phyloP scores from a whole-genome alignment of 2,888 invertebrate genomes.

The Rhopalosiphum nymphaeae region DNA sequence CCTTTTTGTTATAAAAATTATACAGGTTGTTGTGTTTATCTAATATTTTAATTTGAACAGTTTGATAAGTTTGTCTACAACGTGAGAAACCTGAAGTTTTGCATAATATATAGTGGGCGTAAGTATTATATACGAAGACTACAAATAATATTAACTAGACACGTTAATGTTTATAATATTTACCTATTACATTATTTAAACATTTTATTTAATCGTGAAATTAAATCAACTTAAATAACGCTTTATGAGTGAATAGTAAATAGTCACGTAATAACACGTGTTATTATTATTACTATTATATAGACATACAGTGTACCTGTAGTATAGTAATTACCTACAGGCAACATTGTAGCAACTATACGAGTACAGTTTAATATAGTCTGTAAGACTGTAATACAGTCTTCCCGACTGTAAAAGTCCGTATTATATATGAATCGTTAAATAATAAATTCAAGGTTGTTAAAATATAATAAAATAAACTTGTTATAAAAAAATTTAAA shows the following conservation, averaged over 20 bases:
- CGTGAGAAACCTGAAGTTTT: not conserved
- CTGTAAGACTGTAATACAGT: not conserved
- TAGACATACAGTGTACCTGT: not conserved
- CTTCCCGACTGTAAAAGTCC: not conserved
- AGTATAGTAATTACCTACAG: not conserved
- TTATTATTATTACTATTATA: not conserved
- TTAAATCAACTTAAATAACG: not conserved
- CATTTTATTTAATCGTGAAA: not conserved
- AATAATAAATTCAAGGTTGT: conserved; percentile 4
- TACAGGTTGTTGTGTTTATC: not conserved
- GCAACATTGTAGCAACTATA: not conserved
- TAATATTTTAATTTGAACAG: not conserved
- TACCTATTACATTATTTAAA: not conserved
- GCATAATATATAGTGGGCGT: not conserved
- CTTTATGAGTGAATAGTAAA: not conserved
- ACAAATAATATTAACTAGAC: not conserved
- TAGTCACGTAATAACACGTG: not conserved
- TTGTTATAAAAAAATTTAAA: not conserved
- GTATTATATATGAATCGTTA: not conserved
- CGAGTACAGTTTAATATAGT: not conserved
- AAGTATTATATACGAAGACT: not conserved
- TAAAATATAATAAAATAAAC: not conserved
- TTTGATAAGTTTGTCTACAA: not conserved
- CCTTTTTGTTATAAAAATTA: not conserved
- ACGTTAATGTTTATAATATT: not conserved